Evolutionary conservation across 2,888 invertebrate species (phyloP), one percentile per base, ranked within the genome.

Genomic region (Masnerella sp.): DNA sequence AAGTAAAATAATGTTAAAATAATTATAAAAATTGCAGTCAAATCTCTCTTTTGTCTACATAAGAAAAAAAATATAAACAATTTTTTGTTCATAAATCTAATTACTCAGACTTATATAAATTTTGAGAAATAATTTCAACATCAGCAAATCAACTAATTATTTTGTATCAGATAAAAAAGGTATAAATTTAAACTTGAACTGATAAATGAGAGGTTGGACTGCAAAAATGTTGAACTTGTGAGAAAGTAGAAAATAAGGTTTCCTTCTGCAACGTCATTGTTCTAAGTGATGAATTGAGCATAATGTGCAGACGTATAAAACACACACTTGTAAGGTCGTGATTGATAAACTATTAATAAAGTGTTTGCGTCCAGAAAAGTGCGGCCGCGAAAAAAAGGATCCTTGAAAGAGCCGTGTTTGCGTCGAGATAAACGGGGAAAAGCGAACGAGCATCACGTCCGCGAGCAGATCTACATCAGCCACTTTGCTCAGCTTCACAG

Each of bases 401-500:
- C n/a, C n/a, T n/a, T n/a, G n/a, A n/a, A n/a, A n/a, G n/a, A n/a
- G n/a, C n/a, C n/a, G 36, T 52, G 59, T 36, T 59, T 61, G 52
- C 36, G 45, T 47, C 17, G 61, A 52, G 52, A 61, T 69, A 69
- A 69, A 54, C 42, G 59, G 43, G 52, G 52, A 52, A 28, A 42
- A 54, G 40, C 36, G 62, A 49, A 14, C 15, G 59, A 42, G 22
- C 47, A 38, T 45, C 40, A 58, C 42, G 61, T 34, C 12, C 61
- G 49, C 70, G 54, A 62, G 70, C 58, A 51, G 70, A 72, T 72
- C 72, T 65, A 72, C 72, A 72, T 65, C 72, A 65, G 52, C 65
- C 65, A 59, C 59, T 71, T 71, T 64, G 70, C 58, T 58, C 54
- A 56, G 62, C 56, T 70, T 70, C 62, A 59, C 47, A 62, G 49